Base-by-base conservation (phyloP, 2,113 vertebrate genomes). In the Bubo blakistoni region DNA sequence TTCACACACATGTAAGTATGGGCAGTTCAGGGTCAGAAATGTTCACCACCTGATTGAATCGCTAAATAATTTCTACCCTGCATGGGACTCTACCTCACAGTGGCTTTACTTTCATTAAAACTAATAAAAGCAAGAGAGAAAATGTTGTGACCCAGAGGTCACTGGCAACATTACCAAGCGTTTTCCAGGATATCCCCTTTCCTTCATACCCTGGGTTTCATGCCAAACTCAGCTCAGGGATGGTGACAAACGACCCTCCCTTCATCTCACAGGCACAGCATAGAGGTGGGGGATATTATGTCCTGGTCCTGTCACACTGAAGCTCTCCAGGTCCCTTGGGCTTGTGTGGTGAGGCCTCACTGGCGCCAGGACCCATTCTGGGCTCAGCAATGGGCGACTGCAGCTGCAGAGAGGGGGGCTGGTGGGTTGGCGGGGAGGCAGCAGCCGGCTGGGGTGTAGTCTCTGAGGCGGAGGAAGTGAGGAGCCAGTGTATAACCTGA, bases 401-500 rank as follows among this genome's bases (percentile, higher is more conserved):
- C 26, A 26, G 59, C 8, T 2, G 6, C 59, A 51, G 30, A 42
- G 72, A 55, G 17, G 26, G 57, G 1, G 9, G 17, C 47, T 9
- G 69, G 3, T 0, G 8, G 62, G n/a, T 13, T 58, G 44, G 72
- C 0, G 5, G 19, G 66, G 66, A 88, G 78, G 72, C 72, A 49
- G 77, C 8, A 10, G 51, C 18, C 2, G 4, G 29, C 16, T 0
- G 1, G 84, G 90, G 86, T 88, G 96, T 61, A 67, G 96, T 16
- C 80, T 38, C 32, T 0, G 38, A 85, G 78, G 62, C 0, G 0
- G 49, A 96, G 96, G 96, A 97, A 95, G 87, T 27, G 46, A 92
- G 94, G 84, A 97, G 96, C 91, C 91, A 78, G 51, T 0, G 69
- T 65, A 95, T 40, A 96, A 96, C 95, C 96, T 95, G 95, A 94